Evolutionary conservation across 2,888 invertebrate species (phyloP).

Genomic region (Napeogenes sylphis): DNA sequence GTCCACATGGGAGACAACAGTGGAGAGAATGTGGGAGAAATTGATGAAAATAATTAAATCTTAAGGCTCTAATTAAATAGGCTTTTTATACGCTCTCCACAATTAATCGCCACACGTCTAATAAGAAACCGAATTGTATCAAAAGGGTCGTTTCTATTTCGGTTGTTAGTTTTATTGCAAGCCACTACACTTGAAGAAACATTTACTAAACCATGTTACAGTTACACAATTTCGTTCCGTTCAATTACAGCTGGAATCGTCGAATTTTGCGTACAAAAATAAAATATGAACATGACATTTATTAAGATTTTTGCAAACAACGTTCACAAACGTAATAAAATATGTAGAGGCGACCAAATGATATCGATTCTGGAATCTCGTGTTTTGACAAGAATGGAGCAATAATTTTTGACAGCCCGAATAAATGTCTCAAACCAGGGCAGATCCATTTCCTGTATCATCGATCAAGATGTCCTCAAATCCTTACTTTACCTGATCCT

Average conservation of each 20-base stretch:
- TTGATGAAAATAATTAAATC: constrained; percentile 26
- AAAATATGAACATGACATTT: constrained; percentile 10
- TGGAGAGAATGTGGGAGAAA: constrained; percentile 27
- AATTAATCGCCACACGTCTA: constrained; percentile 37
- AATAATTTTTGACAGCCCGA: constrained; percentile 1
- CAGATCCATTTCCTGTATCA: constrained; percentile 31
- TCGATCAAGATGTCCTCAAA: constrained; percentile 49
- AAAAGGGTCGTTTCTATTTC: constrained; percentile 13
- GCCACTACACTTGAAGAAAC: not conserved
- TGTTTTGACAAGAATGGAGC: not conserved
- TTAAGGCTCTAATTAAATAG: constrained; percentile 7
- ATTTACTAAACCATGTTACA: not conserved
- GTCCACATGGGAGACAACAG: constrained; percentile 22
- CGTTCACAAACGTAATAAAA: not conserved
- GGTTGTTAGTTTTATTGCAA: constrained; percentile 1
- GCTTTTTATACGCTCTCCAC: constrained; percentile 26
- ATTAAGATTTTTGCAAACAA: not conserved
- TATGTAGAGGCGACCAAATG: constrained; percentile 3
- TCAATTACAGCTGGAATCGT: constrained; percentile 8
- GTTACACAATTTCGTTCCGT: not conserved
- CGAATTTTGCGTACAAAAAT: not conserved
- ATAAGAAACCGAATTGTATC: constrained; percentile 34
- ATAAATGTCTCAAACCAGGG: constrained; percentile 7
- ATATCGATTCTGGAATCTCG: not conserved
- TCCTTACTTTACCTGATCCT: constrained; percentile 39